phyloP scores from a whole-genome alignment of 2,888 invertebrate species.

The Tetanocera ferruginea region DNA sequence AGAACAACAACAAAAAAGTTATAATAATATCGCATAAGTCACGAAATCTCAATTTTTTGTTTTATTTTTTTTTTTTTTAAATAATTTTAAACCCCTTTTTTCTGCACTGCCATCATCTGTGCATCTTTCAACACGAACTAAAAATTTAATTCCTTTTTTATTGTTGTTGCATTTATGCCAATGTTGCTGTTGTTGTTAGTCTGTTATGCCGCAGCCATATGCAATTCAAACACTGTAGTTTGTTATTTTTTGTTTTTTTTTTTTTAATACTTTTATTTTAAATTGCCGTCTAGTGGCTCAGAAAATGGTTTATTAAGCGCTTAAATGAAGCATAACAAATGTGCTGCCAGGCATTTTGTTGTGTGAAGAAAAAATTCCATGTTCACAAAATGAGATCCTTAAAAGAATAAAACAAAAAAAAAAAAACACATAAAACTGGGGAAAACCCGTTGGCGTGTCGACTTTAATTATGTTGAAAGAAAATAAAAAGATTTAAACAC shows the following conservation, averaged over 20 bases:
- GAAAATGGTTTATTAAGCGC: constrained; percentile 28
- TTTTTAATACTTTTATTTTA: constrained; percentile 7
- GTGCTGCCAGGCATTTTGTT: constrained; percentile 24
- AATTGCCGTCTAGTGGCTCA: constrained; percentile 25
- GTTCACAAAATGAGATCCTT: background rate
- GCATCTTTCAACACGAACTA: constrained; percentile 52
- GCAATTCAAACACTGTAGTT: background rate
- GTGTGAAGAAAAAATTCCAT: constrained; percentile 4
- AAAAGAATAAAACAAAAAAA: background rate
- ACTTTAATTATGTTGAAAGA: constrained; percentile 18
- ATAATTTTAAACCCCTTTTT: background rate
- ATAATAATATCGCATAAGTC: constrained; percentile 50
- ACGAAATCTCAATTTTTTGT: constrained; percentile 43
- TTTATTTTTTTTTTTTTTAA: background rate
- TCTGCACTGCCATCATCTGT: constrained; percentile 46
- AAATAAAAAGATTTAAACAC: background rate
- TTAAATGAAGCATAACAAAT: constrained; percentile 18
- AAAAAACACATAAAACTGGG: constrained; percentile 1
- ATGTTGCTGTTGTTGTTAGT: constrained; percentile 21
- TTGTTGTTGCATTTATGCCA: constrained; percentile 3
- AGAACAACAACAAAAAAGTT: constrained; percentile 9
- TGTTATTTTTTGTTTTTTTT: background rate
- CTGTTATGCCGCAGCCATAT: constrained; percentile 15
- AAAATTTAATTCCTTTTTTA: constrained; percentile 28
- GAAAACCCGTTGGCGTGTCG: constrained; percentile 25